phyloP scores from a whole-genome alignment of 2,797 vertebrate genomes.

The Lerista edwardsae region DNA sequence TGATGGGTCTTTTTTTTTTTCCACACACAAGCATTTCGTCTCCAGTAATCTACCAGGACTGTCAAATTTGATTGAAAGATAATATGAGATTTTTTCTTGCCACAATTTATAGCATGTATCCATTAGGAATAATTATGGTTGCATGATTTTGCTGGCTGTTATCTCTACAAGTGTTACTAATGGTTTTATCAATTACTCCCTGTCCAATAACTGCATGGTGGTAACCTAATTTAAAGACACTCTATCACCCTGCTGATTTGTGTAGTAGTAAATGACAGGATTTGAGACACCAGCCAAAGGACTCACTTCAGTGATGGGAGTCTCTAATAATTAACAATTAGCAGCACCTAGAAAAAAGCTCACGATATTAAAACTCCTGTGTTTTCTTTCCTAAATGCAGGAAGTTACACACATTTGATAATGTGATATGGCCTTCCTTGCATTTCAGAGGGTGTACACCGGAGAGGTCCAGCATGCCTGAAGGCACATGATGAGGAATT shows the following conservation, averaged over 20 bases:
- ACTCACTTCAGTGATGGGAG: constrained; percentile 85
- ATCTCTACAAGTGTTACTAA: constrained; percentile 99
- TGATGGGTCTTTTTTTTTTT: constrained; percentile 69
- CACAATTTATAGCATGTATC: constrained; percentile 94
- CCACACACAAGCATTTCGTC: constrained; percentile 75
- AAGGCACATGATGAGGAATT: constrained; percentile 32
- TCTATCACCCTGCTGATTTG: constrained; percentile 90
- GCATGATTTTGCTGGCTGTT: constrained; percentile 95
- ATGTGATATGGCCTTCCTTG: constrained; percentile 51
- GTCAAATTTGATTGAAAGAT: constrained; percentile 90
- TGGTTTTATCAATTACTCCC: constrained; percentile 97
- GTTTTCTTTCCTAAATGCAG: constrained; percentile 73
- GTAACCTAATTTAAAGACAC: constrained; percentile 98
- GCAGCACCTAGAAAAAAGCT: constrained; percentile 77
- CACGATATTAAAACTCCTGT: constrained; percentile 68
- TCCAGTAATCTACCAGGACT: constrained; percentile 85
- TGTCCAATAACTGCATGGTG: constrained; percentile 93
- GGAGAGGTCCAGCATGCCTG: not conserved
- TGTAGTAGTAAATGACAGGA: constrained; percentile 89
- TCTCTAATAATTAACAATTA: constrained; percentile 90
- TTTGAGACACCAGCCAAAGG: constrained; percentile 85
- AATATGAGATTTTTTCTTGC: constrained; percentile 83
- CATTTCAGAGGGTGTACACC: constrained; percentile 42
- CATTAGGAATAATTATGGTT: constrained; percentile 96
- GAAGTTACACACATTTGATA: constrained; percentile 60